phyloP scores from a whole-genome alignment of 2,888 invertebrate species.

The Drosophila percnosoma region DNA sequence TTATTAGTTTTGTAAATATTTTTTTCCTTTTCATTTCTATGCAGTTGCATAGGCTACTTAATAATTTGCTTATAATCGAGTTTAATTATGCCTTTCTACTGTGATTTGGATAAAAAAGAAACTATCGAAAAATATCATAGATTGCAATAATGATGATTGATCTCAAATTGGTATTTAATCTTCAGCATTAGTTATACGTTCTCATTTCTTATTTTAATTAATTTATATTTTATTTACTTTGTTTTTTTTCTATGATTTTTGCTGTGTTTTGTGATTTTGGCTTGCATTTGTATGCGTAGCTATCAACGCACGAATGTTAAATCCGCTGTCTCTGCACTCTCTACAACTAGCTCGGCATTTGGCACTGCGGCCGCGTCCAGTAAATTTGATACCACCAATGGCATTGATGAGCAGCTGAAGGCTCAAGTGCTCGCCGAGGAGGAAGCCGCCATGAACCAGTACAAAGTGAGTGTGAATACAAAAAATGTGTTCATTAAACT shows the following conservation, averaged over 20 bases:
- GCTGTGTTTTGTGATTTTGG: constrained; percentile 27
- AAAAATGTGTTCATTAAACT: constrained; percentile 7
- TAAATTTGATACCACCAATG: constrained; percentile 89
- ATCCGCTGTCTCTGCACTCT: constrained; percentile 94
- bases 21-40: constrained; percentile 20
- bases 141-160: neutral
- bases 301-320: constrained; percentile 94
- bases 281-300: constrained; percentile 85
- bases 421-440: constrained; percentile 97
- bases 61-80: neutral
- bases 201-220: constrained; percentile 17
- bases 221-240: constrained; percentile 19
- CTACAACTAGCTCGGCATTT: constrained; percentile 94
- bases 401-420: constrained; percentile 93
- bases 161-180: neutral
- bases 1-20: constrained; percentile 11
- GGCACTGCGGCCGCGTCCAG: constrained; percentile 92
- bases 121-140: neutral
- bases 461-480: constrained; percentile 89
- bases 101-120: neutral
- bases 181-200: neutral
- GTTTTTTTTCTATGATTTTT: constrained; percentile 44
- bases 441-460: constrained; percentile 97
- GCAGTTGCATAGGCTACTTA: neutral
- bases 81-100: neutral